These are phyloP conservation scores for Pyrgilauda ruficollis DNA, from an alignment of 2,113 vertebrate genomes.

Conservation along the genomic window DNA sequence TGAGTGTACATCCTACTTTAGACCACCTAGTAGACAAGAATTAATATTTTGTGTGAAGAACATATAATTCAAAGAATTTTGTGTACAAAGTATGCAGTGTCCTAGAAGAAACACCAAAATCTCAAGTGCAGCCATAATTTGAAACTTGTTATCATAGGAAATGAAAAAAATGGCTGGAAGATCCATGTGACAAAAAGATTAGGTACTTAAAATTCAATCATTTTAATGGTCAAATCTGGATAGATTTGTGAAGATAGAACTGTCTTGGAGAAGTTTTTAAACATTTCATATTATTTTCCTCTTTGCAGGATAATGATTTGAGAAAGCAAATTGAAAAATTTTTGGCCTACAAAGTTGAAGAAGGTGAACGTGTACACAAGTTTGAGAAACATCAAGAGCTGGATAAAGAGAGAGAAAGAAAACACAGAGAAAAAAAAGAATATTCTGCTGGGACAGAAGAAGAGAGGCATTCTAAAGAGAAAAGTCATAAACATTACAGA, in stretches of 20 bases:
- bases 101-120: background rate
- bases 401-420: conserved; percentile 56
- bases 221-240: background rate
- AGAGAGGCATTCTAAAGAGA: conserved; percentile 45
- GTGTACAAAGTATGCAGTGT: background rate
- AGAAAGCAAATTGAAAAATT: conserved; percentile 40
- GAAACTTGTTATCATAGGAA: background rate
- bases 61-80: background rate
- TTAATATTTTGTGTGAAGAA: background rate
- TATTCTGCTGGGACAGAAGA: conserved; percentile 19
- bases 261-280: background rate
- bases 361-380: conserved; percentile 4
- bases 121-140: background rate
- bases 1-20: background rate
- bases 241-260: background rate
- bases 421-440: conserved; percentile 55
- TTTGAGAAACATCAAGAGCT: conserved; percentile 46
- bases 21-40: background rate
- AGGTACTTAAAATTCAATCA: background rate
- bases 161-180: background rate
- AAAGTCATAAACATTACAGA: background rate
- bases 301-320: conserved; percentile 34
- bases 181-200: background rate
- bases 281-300: background rate
- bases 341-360: conserved; percentile 45